Percentiles rank a stretch among this genome's conserved stretches.
Conservation (phyloP, 2,888 invertebrate species). For the Synanthedon andrenaeformis region DNA sequence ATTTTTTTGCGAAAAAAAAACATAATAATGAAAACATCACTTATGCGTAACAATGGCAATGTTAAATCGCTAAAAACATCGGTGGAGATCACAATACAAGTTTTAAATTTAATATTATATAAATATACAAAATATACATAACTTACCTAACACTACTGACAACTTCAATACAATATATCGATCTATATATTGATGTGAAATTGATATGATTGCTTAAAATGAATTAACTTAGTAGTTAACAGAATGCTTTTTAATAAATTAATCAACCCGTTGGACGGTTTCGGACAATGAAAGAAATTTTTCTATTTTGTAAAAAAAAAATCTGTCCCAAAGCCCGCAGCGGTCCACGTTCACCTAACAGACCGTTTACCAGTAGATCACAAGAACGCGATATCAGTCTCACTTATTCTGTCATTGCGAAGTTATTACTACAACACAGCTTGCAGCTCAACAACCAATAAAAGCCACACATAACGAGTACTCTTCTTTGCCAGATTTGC, state of each 20-base stretch:
- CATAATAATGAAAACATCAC: slow-evolving; percentile 17
- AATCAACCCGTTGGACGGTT: slow-evolving; percentile 9
- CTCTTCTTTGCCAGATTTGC: neutral
- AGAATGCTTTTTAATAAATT: slow-evolving; percentile 48
- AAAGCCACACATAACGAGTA: slow-evolving; percentile 28
- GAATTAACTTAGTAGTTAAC: slow-evolving; percentile 59
- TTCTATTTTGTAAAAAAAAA: slow-evolving; percentile 6
- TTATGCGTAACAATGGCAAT: slow-evolving; percentile 63
- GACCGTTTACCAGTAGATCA: slow-evolving; percentile 36
- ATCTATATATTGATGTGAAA: slow-evolving; percentile 60
- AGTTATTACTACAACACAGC: slow-evolving; percentile 57
- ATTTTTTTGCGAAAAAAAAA: slow-evolving; percentile 40
- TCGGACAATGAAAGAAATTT: slow-evolving; percentile 4
- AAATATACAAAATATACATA: slow-evolving; percentile 67
- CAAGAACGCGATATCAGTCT: slow-evolving; percentile 65
- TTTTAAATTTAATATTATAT: slow-evolving; percentile 54
- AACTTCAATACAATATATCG: slow-evolving; percentile 65
- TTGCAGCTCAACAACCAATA: slow-evolving; percentile 30
- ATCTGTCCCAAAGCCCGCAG: slow-evolving; percentile 7
- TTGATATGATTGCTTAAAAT: slow-evolving; percentile 52
- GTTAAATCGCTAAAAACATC: slow-evolving; percentile 66
- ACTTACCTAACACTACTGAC: slow-evolving; percentile 56
- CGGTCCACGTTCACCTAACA: slow-evolving; percentile 17
- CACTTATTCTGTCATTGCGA: slow-evolving; percentile 67
- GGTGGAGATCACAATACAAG: slow-evolving; percentile 71